Base-by-base conservation (phyloP, 2,113 vertebrate genomes). In the Oreocharis arfaki region DNA sequence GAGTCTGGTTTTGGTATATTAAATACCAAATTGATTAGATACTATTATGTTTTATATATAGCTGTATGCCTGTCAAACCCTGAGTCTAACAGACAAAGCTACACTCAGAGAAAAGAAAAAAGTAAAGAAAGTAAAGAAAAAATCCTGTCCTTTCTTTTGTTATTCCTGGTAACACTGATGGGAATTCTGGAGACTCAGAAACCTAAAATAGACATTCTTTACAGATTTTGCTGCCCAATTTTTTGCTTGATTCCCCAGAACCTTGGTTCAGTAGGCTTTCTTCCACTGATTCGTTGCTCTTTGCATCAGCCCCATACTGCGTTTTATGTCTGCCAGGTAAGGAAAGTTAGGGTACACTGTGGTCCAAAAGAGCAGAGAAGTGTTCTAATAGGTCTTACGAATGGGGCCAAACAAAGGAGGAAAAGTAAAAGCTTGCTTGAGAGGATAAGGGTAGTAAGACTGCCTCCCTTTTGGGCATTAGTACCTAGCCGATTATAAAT, bases 21-120 rank as follows among this genome's bases (percentile, higher is more conserved):
- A 85, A 35, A 35, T 86, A 57, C 73, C n/a, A n/a, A n/a, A n/a
- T n/a, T n/a, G n/a, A n/a, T n/a, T n/a, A n/a, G n/a, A n/a, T n/a
- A n/a, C 79, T 75, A 49, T 88, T 94, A 52, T 78, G 37, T 81
- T 92, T 88, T 91, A 80, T 93, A 86, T 81, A 83, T 93, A 94
- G 71, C 63, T 92, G 6, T 21, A 47, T 76, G 52, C 24, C 47
- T 95, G 79, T 90, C 92, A 91, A 90, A 84, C 52, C 37, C 27
- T 2, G 16, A 90, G 16, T 88, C 20, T 55, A 93, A 77, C 42
- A 94, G 77, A 26, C 3, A 50, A 79, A 95, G 3, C 57, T 63
- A 69, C 13, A 41, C 26, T 63, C 71, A 56, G 35, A 49, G 21
- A 37, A 69, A 76, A 84, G 14, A 76, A 26, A 21, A 76, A 90